Evolutionary conservation across 2,113 vertebrate genomes (phyloP), one percentile per base, ranked within the genome.

Genomic region (Ptychochromis oligacanthus): DNA sequence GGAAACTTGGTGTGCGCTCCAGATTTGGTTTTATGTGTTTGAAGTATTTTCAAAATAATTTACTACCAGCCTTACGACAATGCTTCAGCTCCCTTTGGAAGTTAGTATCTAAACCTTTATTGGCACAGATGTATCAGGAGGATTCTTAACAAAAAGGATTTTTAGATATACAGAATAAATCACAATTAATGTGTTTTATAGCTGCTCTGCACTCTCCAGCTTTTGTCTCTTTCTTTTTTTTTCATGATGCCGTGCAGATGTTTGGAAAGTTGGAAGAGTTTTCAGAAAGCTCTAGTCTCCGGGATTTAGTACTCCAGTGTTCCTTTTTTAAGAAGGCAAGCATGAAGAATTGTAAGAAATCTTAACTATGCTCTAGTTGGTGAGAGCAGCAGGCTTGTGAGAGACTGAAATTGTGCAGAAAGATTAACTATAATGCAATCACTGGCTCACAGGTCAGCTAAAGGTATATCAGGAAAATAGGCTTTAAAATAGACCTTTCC

Each of bases 241-340:
- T 79, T 64, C 80, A 31, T 91, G 86, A 93, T 89, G 87, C 58
- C 54, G 83, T 22, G 20, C 88, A 91, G 88, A 93, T 89, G 82
- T 87, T 34, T 87, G 83, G 81, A 90, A 87, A 55, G 82, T 58
- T 84, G 77, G 80, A 86, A 36, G 40, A 58, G 36, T 85, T 88
- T 85, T 79, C 34, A 59, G 20, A 62, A 81, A 58, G 26, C 28
- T 67, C 28, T 54, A 20, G 46, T 54, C 46, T 54, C 46, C 61
- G 31, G 17, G 54, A 84, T 64, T 10, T 40, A 54, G n/a, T 54
- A 9, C 26, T 75, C 8, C 14, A 20, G 20, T 22, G 15, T 26
- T 78, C 4, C 67, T 9, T 70, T 43, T 84, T 80, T 24, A 81
- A 75, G 26, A 36, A 54, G 26, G 74, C 22, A 26, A 12, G 15